A percentile compares a stretch with the other conserved stretches of the same genome.
Conservation (phyloP, 2,888 invertebrate species). For the Heliconius hortense region DNA sequence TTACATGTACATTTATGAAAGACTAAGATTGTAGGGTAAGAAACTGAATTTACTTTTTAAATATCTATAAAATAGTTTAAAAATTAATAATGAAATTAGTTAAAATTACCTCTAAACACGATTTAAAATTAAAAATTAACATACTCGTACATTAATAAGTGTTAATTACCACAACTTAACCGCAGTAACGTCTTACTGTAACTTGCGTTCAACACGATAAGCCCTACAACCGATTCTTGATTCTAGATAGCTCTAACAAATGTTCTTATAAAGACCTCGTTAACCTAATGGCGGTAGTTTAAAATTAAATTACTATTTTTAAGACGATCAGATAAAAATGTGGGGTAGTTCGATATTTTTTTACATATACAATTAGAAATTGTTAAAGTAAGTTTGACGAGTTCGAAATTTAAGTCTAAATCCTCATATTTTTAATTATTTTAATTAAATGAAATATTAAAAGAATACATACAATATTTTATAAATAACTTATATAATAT, state of each 20-base stretch:
- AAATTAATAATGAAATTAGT: not conserved
- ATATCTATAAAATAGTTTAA: too few relatives aligned
- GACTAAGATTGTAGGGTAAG: too few relatives aligned
- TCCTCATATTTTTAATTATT: not conserved
- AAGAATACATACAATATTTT: too few relatives aligned
- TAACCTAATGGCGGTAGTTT: slow-evolving; percentile 5
- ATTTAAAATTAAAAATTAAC: not conserved
- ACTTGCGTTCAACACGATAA: slow-evolving; percentile 21
- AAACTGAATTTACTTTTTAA: too few relatives aligned
- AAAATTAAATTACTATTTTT: not conserved
- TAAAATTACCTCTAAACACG: not conserved
- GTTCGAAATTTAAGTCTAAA: not conserved
- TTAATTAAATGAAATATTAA: too few relatives aligned
- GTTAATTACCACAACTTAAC: slow-evolving; percentile 16
- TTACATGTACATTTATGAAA: too few relatives aligned
- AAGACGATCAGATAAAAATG: not conserved
- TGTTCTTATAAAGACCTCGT: slow-evolving; percentile 26
- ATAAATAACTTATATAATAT: too few relatives aligned
- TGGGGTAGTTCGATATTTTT: not conserved
- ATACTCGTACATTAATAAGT: slow-evolving; percentile 13
- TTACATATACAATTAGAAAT: not conserved
- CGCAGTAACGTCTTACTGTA: slow-evolving; percentile 14
- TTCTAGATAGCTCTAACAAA: slow-evolving; percentile 21
- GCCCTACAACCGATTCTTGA: slow-evolving; percentile 7
- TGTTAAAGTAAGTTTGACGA: not conserved